Percentiles rank a stretch among this genome's conserved stretches.
These are phyloP conservation scores for Carduelis carduelis DNA, from an alignment of 2,797 vertebrate genomes.

Conservation along the genomic window DNA sequence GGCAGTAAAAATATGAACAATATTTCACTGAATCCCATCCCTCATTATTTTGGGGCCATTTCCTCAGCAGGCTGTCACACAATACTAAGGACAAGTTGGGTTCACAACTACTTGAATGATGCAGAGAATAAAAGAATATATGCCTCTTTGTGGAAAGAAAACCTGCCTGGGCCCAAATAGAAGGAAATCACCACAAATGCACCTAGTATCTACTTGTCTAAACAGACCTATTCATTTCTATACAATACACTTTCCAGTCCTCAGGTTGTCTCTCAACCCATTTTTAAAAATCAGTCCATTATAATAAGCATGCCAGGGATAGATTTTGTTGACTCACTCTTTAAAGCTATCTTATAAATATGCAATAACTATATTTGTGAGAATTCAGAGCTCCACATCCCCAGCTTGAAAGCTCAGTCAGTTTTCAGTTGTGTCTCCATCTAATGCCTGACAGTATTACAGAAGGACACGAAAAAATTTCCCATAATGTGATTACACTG, in stretches of 20 bases:
- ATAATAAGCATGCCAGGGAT: neutral
- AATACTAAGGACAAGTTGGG: constrained; percentile 73
- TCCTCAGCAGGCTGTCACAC: constrained; percentile 73
- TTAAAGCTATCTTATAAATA: constrained; percentile 54
- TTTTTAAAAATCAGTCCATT: constrained; percentile 27
- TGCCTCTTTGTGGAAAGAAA: constrained; percentile 69
- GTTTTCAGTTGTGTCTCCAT: constrained; percentile 6
- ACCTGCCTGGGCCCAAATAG: constrained; percentile 57
- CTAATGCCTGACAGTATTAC: neutral
- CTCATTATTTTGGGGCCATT: constrained; percentile 78
- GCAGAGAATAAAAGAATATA: constrained; percentile 75
- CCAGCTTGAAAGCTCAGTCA: neutral
- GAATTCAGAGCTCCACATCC: neutral
- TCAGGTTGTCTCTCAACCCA: constrained; percentile 12
- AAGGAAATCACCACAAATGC: constrained; percentile 72
- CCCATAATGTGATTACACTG: neutral
- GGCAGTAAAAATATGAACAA: constrained; percentile 74
- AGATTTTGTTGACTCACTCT: constrained; percentile 53
- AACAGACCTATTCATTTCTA: constrained; percentile 65
- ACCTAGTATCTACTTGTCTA: constrained; percentile 47
- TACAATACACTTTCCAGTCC: constrained; percentile 44
- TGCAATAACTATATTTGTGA: neutral
- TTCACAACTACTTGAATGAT: constrained; percentile 73
- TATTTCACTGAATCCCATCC: constrained; percentile 71
- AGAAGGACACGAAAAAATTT: neutral